Evolutionary conservation across 2,113 vertebrate genomes (phyloP).

Genomic region (Dasyurus viverrinus): DNA sequence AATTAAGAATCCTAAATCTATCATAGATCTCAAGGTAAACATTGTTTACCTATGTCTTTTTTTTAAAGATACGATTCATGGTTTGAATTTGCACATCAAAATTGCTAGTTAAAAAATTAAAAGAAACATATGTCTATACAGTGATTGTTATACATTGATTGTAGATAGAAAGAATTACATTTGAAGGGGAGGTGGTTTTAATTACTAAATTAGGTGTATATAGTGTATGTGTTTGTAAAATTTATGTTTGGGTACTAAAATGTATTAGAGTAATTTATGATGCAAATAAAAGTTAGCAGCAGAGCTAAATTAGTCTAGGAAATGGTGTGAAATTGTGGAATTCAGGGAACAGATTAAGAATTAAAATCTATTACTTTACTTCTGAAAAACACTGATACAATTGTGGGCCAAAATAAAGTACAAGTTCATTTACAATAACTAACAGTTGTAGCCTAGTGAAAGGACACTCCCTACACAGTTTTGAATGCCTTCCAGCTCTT

Average conservation of each 20-base stretch:
- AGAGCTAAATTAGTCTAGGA: constrained; percentile 71
- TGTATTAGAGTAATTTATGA: constrained; percentile 80
- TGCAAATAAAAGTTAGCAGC: constrained; percentile 80
- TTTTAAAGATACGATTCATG: constrained; percentile 4
- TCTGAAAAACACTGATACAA: constrained; percentile 65
- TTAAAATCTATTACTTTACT: constrained; percentile 61
- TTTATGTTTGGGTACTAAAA: constrained; percentile 77
- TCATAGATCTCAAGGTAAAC: not conserved
- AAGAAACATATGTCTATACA: constrained; percentile 14
- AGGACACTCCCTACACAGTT: constrained; percentile 70
- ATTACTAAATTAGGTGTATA: constrained; percentile 64
- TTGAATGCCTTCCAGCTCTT: constrained; percentile 73
- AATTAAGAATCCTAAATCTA: constrained; percentile 43
- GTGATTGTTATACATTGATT: constrained; percentile 14
- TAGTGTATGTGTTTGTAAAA: constrained; percentile 77
- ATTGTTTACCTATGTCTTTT: not conserved
- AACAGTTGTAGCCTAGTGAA: constrained; percentile 75
- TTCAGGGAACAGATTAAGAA: constrained; percentile 69
- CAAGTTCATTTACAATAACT: constrained; percentile 77
- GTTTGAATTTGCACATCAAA: constrained; percentile 42
- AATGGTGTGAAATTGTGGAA: constrained; percentile 72
- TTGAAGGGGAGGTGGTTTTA: constrained; percentile 76
- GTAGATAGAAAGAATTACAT: constrained; percentile 65
- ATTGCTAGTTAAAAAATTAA: constrained; percentile 53
- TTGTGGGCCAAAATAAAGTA: constrained; percentile 59